These are phyloP conservation scores for Chaetodon trifasciatus DNA, from an alignment of 2,797 vertebrate genomes.

Conservation along the genomic window DNA sequence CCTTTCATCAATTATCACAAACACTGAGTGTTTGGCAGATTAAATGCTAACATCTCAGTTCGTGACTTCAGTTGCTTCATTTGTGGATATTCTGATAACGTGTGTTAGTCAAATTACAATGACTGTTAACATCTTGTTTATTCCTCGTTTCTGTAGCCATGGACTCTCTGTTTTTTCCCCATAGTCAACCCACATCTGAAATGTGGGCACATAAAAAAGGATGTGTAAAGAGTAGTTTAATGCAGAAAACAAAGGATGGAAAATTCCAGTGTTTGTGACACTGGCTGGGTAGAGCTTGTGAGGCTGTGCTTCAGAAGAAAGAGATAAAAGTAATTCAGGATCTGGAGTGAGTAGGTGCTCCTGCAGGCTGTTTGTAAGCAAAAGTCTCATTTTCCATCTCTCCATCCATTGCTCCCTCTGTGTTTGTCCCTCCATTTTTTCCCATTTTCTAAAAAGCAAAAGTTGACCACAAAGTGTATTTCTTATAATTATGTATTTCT, in stretches of 20 bases:
- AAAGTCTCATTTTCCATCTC: not conserved
- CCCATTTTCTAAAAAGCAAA: constrained; percentile 7
- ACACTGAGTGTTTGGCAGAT: constrained; percentile 8
- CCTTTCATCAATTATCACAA: not conserved
- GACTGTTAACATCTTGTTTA: constrained; percentile 28
- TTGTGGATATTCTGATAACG: not conserved
- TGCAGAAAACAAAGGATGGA: not conserved
- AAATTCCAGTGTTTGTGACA: constrained; percentile 3
- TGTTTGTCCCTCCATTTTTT: not conserved
- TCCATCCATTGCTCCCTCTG: not conserved
- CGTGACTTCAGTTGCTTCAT: not conserved
- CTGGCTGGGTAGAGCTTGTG: constrained; percentile 10
- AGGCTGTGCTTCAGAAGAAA: constrained; percentile 1
- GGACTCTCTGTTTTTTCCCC: constrained; percentile 7
- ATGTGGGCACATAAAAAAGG: not conserved
- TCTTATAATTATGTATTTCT: constrained; percentile 12
- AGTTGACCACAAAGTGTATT: not conserved
- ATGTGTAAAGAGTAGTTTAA: constrained; percentile 25
- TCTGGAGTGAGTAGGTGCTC: not conserved
- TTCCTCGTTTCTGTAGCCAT: constrained; percentile 14
- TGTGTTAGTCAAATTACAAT: constrained; percentile 19
- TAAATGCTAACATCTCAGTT: not conserved
- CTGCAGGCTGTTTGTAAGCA: not conserved
- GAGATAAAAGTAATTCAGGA: not conserved
- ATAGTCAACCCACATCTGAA: constrained; percentile 24